Conservation (phyloP, 2,888 invertebrate species). For the Pecten maximus region DNA sequence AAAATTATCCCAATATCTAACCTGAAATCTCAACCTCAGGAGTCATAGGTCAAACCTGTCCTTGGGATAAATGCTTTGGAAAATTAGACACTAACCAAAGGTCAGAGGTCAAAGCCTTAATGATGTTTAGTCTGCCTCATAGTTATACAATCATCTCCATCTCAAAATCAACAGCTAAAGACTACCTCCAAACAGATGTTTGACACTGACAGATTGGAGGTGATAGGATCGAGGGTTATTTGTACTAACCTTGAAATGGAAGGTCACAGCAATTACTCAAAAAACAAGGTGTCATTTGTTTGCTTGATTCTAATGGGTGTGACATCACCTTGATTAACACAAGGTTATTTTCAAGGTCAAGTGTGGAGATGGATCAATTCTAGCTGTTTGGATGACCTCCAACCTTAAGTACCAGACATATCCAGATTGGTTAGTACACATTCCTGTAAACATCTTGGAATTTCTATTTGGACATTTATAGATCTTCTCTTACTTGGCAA, state of each 20-base stretch:
- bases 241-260: background rate
- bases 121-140: background rate
- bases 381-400: background rate
- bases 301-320: background rate
- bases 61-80: background rate
- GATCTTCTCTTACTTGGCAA: no score
- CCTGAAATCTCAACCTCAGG: background rate
- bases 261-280: background rate
- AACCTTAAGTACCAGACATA: background rate
- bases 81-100: background rate
- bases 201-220: background rate
- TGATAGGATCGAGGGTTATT: background rate
- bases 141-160: background rate
- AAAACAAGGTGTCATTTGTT: background rate
- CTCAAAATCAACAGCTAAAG: background rate
- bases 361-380: background rate
- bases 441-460: no score
- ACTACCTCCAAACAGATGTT: background rate
- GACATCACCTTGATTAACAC: constrained; percentile 6
- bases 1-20: background rate
- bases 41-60: background rate
- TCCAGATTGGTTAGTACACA: background rate
- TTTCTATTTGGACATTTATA: no score
- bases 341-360: background rate
- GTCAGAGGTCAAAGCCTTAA: background rate